Evolutionary conservation across 2,113 vertebrate species (phyloP).

Genomic region (Pteronura brasiliensis): DNA sequence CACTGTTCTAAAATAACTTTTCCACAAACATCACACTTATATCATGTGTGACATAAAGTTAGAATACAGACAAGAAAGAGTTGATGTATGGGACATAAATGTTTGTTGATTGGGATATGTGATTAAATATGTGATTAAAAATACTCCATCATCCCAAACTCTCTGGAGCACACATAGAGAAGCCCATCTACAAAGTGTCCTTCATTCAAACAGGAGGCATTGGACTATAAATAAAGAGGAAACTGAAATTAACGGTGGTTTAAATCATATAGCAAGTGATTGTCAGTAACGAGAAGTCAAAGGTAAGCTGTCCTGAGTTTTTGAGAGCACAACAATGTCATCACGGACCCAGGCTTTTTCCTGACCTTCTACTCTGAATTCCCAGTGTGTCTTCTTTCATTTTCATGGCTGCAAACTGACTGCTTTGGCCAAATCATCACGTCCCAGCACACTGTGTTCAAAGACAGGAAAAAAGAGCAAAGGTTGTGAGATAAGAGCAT

Average conservation of each 20-base stretch:
- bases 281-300: not conserved
- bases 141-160: not conserved
- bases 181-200: not conserved
- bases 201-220: not conserved
- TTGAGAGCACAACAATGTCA: not conserved
- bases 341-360: not conserved
- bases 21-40: not conserved
- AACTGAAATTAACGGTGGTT: not conserved
- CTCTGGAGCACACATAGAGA: not conserved
- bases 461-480: not conserved
- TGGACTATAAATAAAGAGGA: not conserved
- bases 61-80: not conserved
- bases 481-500: not conserved
- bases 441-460: not conserved
- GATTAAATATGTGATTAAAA: not conserved
- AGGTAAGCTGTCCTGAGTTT: not conserved
- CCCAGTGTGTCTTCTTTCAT: not conserved
- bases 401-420: not conserved
- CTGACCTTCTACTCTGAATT: not conserved
- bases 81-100: not conserved
- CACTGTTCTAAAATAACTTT: slow-evolving; percentile 13
- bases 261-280: not conserved
- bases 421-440: not conserved
- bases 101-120: not conserved
- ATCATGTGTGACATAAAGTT: not conserved